Percentiles rank a stretch among this genome's conserved stretches.
Conservation (phyloP, 2,888 invertebrate genomes). For the Sphaeridia pumilis region DNA sequence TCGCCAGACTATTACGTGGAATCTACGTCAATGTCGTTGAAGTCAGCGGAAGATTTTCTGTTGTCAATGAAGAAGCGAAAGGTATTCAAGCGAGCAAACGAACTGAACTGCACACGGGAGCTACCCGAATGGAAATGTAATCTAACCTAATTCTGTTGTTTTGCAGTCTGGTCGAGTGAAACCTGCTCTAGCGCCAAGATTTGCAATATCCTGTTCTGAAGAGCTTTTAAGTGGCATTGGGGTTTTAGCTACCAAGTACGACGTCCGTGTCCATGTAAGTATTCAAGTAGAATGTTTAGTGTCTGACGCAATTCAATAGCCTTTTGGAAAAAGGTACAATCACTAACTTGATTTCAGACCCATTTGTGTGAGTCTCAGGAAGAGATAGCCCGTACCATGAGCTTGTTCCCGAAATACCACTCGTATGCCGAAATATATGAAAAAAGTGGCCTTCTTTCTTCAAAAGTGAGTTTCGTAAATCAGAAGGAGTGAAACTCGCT, state of each 20-base stretch:
- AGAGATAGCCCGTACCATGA: slow-evolving; percentile 56
- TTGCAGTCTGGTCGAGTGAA: slow-evolving; percentile 57
- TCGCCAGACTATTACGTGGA: slow-evolving; percentile 41
- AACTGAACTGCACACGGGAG: no score
- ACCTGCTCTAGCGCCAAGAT: slow-evolving; percentile 70
- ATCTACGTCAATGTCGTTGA: slow-evolving; percentile 49
- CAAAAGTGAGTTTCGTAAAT: slow-evolving; percentile 53
- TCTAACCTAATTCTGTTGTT: no score
- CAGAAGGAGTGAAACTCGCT: no score
- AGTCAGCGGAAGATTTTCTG: slow-evolving; percentile 53
- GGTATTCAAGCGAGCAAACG: no score
- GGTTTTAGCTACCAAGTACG: slow-evolving; percentile 52
- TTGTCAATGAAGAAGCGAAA: slow-evolving; percentile 45
- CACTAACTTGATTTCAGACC: slow-evolving; percentile 47
- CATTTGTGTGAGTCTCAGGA: slow-evolving; percentile 70
- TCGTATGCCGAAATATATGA: slow-evolving; percentile 71
- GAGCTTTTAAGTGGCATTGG: slow-evolving; percentile 56
- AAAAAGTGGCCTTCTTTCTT: slow-evolving; percentile 56
- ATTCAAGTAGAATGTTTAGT: no score
- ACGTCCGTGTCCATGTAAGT: slow-evolving; percentile 64
- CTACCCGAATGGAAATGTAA: no score
- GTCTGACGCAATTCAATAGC: background rate
- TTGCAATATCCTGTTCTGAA: slow-evolving; percentile 65
- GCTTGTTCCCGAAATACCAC: slow-evolving; percentile 46
- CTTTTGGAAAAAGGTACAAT: no score